Evolutionary conservation across 2,888 invertebrate species (phyloP).

Genomic region (Carabus problematicus): DNA sequence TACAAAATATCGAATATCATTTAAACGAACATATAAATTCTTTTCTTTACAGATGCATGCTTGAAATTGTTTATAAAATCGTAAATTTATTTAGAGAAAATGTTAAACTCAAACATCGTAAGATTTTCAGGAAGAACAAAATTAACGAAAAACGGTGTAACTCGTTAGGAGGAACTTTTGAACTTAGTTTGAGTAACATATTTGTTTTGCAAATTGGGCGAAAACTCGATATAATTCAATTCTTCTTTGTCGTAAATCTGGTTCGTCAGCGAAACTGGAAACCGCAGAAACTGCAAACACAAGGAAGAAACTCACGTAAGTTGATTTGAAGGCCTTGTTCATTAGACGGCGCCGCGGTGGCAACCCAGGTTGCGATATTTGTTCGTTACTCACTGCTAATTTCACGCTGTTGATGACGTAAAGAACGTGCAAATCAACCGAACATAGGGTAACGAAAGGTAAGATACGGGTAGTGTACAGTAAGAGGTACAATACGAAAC

Average conservation of each 20-base stretch:
- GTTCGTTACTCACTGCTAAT: slow-evolving; percentile 42
- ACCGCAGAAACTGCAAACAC: slow-evolving; percentile 38
- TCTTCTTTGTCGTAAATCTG: slow-evolving; percentile 37
- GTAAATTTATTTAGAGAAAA: no score
- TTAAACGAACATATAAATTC: no score
- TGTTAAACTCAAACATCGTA: no score
- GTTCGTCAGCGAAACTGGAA: slow-evolving; percentile 31
- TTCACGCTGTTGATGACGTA: slow-evolving; percentile 42
- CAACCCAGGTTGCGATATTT: slow-evolving; percentile 39
- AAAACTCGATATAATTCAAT: slow-evolving; percentile 38
- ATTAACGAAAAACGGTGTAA: no score
- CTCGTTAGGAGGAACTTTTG: neutral
- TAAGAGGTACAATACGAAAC: no score
- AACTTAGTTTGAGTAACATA: slow-evolving; percentile 31
- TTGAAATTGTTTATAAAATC: no score
- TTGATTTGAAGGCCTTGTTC: slow-evolving; percentile 40
- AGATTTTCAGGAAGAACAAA: no score
- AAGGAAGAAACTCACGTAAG: slow-evolving; percentile 36
- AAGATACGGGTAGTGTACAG: no score
- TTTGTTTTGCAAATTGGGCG: slow-evolving; percentile 36
- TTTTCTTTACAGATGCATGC: no score
- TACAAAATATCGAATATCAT: no score
- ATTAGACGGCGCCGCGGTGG: slow-evolving; percentile 32
- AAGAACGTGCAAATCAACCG: slow-evolving; percentile 39
- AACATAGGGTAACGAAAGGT: no score